Evolutionary conservation across 2,888 invertebrate genomes (phyloP), one percentile per base, ranked within the genome.

Genomic region (Eurytoma californica): DNA sequence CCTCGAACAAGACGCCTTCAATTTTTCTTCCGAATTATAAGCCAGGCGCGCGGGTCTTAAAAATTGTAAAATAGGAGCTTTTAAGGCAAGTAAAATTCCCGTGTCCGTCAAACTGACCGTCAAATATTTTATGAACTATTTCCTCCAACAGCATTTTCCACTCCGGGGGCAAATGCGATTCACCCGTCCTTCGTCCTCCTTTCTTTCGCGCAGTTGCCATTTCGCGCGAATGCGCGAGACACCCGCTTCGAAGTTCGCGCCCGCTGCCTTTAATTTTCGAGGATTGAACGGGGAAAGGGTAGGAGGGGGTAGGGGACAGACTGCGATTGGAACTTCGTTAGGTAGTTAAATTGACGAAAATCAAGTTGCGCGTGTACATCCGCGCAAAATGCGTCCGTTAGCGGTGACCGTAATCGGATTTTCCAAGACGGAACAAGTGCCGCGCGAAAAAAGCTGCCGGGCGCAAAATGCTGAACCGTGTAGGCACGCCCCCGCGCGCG

Each of bases 311-410:
- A 7, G 9, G 20, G 24, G n/a, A 85, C 70, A 82, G 74, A 81
- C 80, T 77, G 74, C 28, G 70, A 80, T 82, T 70, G 83, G 82
- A 86, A 87, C 85, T 84, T 86, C 83, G 83, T 86, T 87, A 86
- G 85, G 86, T 83, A 78, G 70, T 83, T 76, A 83, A 86, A 86
- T 86, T 83, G 82, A 57, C 75, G 82, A 82, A 83, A 85, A 86
- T 84, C 84, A 83, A 82, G 83, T 85, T 83, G 68, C 28, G 55
- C 66, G 16, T 9, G 24, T 67, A n/a, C 14, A 18, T 39, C 30
- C 68, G 53, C 51, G 53, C 16, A 67, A 60, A 70, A 70, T 24
- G 49, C 60, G 60, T 60, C 49, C 60, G 60, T 70, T 70, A 49
- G 58, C 39, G 65, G 39, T 55, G 16, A 16, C 13, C 55, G n/a